Evolutionary conservation across 2,888 invertebrate genomes (phyloP), one percentile per base, ranked within the genome.

Genomic region (Suillia variegata): DNA sequence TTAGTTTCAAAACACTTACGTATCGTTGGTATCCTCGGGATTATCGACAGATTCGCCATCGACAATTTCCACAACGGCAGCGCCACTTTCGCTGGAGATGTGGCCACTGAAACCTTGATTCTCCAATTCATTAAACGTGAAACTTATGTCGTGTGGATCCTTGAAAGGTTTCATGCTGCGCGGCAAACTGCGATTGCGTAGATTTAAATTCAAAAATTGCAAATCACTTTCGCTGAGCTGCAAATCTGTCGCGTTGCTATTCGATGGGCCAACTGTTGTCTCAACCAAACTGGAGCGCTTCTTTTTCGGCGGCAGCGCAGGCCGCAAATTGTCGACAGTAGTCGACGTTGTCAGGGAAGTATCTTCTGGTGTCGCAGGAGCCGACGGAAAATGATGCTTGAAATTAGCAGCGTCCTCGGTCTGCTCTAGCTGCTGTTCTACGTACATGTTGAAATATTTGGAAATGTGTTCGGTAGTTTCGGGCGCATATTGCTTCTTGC

Each of bases 121-220:
- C 15, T 74, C 74, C 34, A 75, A 67, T 69, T 81, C 81, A 56
- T 75, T 80, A 67, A 80, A 81, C 62, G 78, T 82, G 70, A 81
- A 81, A 77, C 81, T 81, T 56, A 80, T 79, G 68, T 81, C 76
- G 55, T 80, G 78, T 20, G 73, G 66, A 73, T 77, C 72, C 70
- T 73, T 76, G 67, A 71, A 70, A 42, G 80, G 73, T 70, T 78
- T 80, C 71, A 77, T 69, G 69, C 75, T 75, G 67, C 77, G 80
- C 68, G 79, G 78, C 66, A 80, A 64, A 47, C 77, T 81, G 31
- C 80, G 77, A 53, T 78, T 80, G 55, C 80, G 70, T 67, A 80
- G 70, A 70, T 74, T 80, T 62, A 80, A 67, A 66, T 82, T 81
- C 58, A 82, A 69, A 67, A 80, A 80, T 59, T 78, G 76, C 20